Percentiles rank a stretch among this genome's conserved stretches.
Evolutionary conservation across 2,888 invertebrate species (phyloP).

Genomic region (Zygaena filipendulae): DNA sequence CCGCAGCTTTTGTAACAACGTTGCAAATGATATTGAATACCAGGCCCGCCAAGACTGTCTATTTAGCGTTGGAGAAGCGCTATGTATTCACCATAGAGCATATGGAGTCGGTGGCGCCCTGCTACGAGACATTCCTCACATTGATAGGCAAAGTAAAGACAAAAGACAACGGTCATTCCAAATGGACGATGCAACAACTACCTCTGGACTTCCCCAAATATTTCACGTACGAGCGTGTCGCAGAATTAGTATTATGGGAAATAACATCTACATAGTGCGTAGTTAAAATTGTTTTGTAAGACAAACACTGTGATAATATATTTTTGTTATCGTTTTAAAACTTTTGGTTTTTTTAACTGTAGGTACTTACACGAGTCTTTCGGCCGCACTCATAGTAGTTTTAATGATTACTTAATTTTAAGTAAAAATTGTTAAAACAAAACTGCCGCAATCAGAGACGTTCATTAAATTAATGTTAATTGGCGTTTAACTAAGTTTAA

Average conservation of each 20-base stretch:
- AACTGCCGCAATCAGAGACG: too few relatives aligned
- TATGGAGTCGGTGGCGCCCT: conserved; percentile 85
- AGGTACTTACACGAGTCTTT: too few relatives aligned
- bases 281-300: too few relatives aligned
- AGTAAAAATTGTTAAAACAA: too few relatives aligned
- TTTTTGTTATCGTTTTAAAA: too few relatives aligned
- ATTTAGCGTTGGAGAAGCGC: conserved; percentile 85
- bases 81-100: conserved; percentile 87
- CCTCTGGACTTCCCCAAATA: conserved; percentile 81
- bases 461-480: too few relatives aligned
- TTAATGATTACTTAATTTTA: too few relatives aligned
- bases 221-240: conserved; percentile 83
- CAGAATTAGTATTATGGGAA: conserved; percentile 80
- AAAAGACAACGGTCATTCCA: conserved; percentile 42
- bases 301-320: conserved; percentile 32
- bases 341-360: conserved; percentile 1
- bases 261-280: conserved; percentile 47
- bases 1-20: conserved; percentile 81
- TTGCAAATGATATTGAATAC: conserved; percentile 73
- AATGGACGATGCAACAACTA: conserved; percentile 72
- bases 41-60: conserved; percentile 71
- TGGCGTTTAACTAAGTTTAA: too few relatives aligned
- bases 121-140: conserved; percentile 84
- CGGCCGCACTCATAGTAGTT: conserved; percentile 7
- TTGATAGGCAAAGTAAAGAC: conserved; percentile 62